A percentile compares a stretch with the other conserved stretches of the same genome.
Evolutionary conservation across 2,888 invertebrate genomes (phyloP).

Genomic region (Lepidonotus clava): DNA sequence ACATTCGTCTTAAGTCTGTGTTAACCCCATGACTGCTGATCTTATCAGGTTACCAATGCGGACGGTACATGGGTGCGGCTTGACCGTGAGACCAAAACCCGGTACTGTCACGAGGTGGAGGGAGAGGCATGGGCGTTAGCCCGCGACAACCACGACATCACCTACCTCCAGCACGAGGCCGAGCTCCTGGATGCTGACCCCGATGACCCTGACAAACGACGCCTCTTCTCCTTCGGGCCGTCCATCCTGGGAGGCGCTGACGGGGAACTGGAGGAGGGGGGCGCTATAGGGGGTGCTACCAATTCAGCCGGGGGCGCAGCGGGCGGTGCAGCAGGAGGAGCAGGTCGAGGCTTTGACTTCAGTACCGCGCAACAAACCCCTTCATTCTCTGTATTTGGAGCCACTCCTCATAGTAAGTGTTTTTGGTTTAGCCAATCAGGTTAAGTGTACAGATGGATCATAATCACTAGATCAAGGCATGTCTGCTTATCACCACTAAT

Average conservation of each 20-base stretch:
- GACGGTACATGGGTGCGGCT: slow-evolving; percentile 97
- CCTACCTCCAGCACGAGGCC: slow-evolving; percentile 84
- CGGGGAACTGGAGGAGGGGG: background rate
- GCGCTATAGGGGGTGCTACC: background rate
- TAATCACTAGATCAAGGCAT: too few relatives aligned
- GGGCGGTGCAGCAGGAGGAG: background rate
- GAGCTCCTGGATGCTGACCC: slow-evolving; percentile 80
- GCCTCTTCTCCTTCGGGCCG: slow-evolving; percentile 84
- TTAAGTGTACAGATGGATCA: background rate
- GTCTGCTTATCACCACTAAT: too few relatives aligned
- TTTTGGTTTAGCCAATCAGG: background rate
- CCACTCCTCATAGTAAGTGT: slow-evolving; percentile 11
- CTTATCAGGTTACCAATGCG: slow-evolving; percentile 93
- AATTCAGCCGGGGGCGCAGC: background rate
- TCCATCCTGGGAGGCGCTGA: slow-evolving; percentile 74
- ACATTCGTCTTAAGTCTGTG: too few relatives aligned
- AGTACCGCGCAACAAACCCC: slow-evolving; percentile 79
- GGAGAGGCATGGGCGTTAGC: slow-evolving; percentile 88
- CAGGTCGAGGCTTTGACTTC: slow-evolving; percentile 84
- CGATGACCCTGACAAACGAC: slow-evolving; percentile 83
- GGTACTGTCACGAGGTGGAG: slow-evolving; percentile 86
- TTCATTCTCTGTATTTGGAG: slow-evolving; percentile 57
- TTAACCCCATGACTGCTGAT: too few relatives aligned
- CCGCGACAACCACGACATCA: slow-evolving; percentile 83
- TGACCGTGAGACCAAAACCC: slow-evolving; percentile 86